A percentile compares a stretch with the other conserved stretches of the same genome.
Conservation (phyloP, 2,888 invertebrate species). For the Liposcelis brunnea region DNA sequence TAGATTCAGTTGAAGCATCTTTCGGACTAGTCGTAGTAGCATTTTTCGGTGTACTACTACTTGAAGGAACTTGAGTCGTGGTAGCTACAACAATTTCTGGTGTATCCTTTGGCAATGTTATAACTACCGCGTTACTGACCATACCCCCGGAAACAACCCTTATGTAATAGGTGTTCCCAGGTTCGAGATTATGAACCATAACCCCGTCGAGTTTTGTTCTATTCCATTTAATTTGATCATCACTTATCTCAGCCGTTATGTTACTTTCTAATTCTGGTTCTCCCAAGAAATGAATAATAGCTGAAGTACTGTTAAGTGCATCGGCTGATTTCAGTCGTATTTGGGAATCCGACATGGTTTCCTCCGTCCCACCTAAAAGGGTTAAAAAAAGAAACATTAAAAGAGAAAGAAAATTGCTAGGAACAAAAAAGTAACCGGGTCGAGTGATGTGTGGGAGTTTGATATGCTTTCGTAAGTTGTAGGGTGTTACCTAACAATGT, state of each 20-base stretch:
- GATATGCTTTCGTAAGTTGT: too few relatives aligned
- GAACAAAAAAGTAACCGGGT: neutral
- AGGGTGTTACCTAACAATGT: too few relatives aligned
- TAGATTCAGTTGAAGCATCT: neutral
- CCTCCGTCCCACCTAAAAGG: conserved; percentile 3
- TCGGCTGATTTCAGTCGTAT: conserved; percentile 20
- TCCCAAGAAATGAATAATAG: conserved; percentile 26
- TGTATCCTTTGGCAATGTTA: conserved; percentile 14
- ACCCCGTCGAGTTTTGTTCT: conserved; percentile 26
- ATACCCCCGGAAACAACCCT: conserved; percentile 23
- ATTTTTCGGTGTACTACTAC: conserved; percentile 6
- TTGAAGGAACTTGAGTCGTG: neutral
- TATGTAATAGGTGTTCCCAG: conserved; percentile 26
- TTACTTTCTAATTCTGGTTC: conserved; percentile 23
- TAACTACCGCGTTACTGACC: conserved; percentile 17
- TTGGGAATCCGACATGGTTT: conserved; percentile 8
- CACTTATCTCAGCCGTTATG: conserved; percentile 26
- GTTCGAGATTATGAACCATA: conserved; percentile 21
- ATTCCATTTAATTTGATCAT: conserved; percentile 28
- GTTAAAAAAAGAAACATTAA: conserved; percentile 3
- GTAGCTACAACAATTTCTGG: neutral
- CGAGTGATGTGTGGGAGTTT: too few relatives aligned
- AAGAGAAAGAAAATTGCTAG: neutral
- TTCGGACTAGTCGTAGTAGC: conserved; percentile 7
- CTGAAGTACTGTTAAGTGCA: conserved; percentile 26